These are phyloP conservation scores for Thera britannica DNA, from an alignment of 2,888 invertebrate species.

Conservation along the genomic window DNA sequence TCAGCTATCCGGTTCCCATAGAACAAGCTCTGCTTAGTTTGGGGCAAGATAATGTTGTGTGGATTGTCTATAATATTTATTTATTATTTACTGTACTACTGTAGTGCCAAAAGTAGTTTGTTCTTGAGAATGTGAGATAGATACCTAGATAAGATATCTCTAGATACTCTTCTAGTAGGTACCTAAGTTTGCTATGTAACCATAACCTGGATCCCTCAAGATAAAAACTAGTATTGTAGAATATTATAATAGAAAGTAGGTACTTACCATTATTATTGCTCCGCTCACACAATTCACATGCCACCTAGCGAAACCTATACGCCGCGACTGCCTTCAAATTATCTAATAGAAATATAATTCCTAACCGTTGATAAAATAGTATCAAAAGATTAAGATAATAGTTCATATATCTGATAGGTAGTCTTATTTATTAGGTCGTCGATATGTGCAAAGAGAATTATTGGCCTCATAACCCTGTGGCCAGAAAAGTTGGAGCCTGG, in stretches of 20 bases:
- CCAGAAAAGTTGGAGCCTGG: no score
- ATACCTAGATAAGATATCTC: no score
- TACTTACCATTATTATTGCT: constrained; percentile 40
- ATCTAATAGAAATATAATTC: constrained; percentile 58
- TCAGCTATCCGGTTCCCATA: no score
- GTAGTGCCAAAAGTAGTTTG: no score
- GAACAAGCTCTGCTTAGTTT: no score
- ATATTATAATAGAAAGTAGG: constrained; percentile 1
- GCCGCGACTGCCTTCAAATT: constrained; percentile 66
- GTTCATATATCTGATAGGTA: constrained; percentile 54
- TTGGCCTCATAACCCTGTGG: no score
- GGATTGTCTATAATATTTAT: no score
- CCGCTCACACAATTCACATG: constrained; percentile 32
- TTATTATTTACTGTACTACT: no score
- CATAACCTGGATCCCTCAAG: neutral
- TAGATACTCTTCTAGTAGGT: neutral
- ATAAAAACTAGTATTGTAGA: neutral
- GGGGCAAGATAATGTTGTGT: no score
- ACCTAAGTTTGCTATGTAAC: neutral
- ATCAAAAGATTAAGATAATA: constrained; percentile 66
- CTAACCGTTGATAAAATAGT: constrained; percentile 69
- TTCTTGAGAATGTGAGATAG: no score
- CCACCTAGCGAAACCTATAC: constrained; percentile 59
- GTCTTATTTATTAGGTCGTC: constrained; percentile 63
- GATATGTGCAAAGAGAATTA: neutral